Percentiles rank a stretch among this genome's conserved stretches.
phyloP scores from a whole-genome alignment of 2,113 vertebrate species.

The Phycodurus eques region DNA sequence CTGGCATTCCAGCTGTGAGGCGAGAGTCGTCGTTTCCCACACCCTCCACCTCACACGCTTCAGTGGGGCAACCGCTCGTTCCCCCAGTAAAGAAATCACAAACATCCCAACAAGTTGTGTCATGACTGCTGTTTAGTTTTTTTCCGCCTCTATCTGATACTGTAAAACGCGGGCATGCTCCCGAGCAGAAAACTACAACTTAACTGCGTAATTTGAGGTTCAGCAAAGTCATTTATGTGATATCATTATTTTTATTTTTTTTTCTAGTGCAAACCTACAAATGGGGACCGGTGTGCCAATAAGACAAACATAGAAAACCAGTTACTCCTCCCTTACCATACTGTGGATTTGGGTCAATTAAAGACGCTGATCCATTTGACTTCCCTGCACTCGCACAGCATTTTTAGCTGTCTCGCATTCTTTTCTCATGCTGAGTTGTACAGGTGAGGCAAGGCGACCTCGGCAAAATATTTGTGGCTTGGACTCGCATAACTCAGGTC shows the following conservation, averaged over 20 bases:
- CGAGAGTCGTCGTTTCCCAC: constrained; percentile 70
- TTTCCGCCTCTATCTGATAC: constrained; percentile 1
- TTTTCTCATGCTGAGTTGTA: no score
- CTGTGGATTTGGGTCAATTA: no score
- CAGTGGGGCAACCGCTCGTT: constrained; percentile 38
- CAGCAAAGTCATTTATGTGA: not conserved
- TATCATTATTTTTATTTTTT: not conserved
- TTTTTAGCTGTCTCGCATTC: no score
- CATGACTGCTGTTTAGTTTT: constrained; percentile 17
- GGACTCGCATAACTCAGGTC: no score
- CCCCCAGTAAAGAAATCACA: constrained; percentile 40
- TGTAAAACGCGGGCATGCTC: not conserved
- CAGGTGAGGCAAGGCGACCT: no score
- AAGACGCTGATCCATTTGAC: not conserved
- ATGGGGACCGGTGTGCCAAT: not conserved
- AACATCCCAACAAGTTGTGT: constrained; percentile 25
- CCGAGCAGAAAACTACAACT: not conserved
- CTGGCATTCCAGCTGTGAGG: constrained; percentile 75
- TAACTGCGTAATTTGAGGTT: not conserved
- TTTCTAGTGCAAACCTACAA: not conserved
- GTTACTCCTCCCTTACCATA: not conserved
- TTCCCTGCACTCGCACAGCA: not conserved
- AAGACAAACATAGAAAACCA: not conserved
- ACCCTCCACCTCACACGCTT: constrained; percentile 63
- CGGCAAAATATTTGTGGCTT: no score